Conservation (phyloP, 2,113 vertebrate genomes). For the Pelusios castaneus region DNA sequence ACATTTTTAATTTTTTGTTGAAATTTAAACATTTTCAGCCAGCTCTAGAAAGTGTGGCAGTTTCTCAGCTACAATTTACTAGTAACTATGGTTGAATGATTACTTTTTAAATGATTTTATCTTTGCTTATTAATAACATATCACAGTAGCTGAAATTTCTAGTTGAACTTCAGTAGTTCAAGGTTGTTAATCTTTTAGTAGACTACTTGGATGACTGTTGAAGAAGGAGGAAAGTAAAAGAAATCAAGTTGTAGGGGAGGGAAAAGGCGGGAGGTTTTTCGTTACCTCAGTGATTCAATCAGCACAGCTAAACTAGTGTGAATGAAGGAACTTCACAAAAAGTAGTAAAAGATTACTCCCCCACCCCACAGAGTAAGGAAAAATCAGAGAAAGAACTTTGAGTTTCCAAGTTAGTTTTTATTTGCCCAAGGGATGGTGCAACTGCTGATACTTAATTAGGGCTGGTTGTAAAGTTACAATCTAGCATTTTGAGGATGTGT, state of each 20-base stretch:
- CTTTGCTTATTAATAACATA: background rate
- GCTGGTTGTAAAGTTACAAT: background rate
- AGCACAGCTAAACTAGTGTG: background rate
- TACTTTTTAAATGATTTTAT: background rate
- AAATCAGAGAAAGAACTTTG: background rate
- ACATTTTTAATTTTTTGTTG: background rate
- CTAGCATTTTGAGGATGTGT: background rate
- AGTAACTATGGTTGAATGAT: accelerated
- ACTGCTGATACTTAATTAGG: background rate
- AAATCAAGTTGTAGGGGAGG: background rate
- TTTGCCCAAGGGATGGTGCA: background rate
- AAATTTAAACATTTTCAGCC: background rate
- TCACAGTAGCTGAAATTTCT: background rate
- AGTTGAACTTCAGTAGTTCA: background rate
- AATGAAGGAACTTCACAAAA: background rate
- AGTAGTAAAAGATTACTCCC: background rate
- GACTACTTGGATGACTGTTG: background rate
- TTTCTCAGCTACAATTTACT: background rate
- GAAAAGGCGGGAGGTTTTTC: background rate
- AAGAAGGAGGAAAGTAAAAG: background rate
- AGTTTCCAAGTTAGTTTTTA: background rate
- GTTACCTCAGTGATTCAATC: background rate
- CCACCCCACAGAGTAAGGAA: background rate
- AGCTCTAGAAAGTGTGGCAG: background rate
- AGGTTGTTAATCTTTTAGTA: background rate